Evolutionary conservation across 2,797 vertebrate species (phyloP), one percentile per base, ranked within the genome.

Genomic region (Ctenosaura bakeri): DNA sequence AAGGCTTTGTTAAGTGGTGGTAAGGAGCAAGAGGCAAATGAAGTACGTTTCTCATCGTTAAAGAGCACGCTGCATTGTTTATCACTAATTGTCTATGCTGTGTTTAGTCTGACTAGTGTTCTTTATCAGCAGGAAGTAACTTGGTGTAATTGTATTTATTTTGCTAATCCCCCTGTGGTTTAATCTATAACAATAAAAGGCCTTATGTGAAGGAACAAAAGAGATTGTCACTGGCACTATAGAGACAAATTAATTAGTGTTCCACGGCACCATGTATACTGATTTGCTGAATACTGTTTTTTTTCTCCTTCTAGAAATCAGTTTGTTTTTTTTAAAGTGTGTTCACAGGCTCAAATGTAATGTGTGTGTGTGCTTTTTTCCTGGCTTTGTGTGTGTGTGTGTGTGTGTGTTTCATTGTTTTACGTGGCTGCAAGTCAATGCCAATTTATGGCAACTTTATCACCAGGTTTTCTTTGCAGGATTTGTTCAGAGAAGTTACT

Each of bases 41-140:
- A 74, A 50, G 24, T 32, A 24, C 18, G 32, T 9, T 66, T 50
- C 54, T 13, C 32, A 7, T 35, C 32, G 10, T 2, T n/a, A 71
- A 79, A 62, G 74, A 71, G 50, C 46, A 64, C 1, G 6, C 16
- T 9, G 54, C 71, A 56, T 83, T 87, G 80, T 54, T 87, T 87
- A 86, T 66, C 38, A 26, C 56, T 90, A 90, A 90, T 87, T 83
- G 80, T 77, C 71, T 46, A 16, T 20, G 20, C 35, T 24, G n/a
- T 83, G 59, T 87, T 83, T 87, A 56, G 62, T 90, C 35, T 66
- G 80, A 77, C n/a, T 54, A 29, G 29, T 64, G 56, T 77, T 84
- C 79, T 87, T 66, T 87, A 90, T 90, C 85, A 87, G 81, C 14
- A 50, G 54, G 62, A 91, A 88, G 86, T 42, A 91, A 69, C 22